Evolutionary conservation across 92 coral and sea anemone genomes (phyloP).

Genomic region (Hydrozoanthus gracilis): DNA sequence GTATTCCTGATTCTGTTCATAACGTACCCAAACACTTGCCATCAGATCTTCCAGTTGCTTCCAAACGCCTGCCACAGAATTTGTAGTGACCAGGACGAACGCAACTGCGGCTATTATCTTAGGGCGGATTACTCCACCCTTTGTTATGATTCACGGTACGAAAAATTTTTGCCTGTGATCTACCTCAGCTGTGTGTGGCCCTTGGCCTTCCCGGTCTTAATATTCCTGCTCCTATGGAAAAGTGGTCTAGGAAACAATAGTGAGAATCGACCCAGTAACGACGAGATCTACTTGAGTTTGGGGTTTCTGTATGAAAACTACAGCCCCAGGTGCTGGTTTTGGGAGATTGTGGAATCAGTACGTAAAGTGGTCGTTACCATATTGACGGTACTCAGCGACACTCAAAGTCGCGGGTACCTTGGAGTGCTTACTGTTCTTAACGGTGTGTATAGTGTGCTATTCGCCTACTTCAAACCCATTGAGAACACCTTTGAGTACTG

Average conservation of each 20-base stretch:
- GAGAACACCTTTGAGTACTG: constrained; percentile 71
- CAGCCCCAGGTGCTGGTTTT: constrained; percentile 60
- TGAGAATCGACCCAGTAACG: neutral
- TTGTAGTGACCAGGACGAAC: constrained; percentile 34
- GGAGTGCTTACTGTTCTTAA: constrained; percentile 56
- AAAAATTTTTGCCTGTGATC: constrained; percentile 40
- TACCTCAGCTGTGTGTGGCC: constrained; percentile 20
- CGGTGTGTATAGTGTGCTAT: constrained; percentile 63
- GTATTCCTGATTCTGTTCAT: constrained; percentile 58
- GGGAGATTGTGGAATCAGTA: constrained; percentile 67
- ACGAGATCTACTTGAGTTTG: constrained; percentile 42
- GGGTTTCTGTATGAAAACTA: constrained; percentile 72
- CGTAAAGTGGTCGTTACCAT: constrained; percentile 60
- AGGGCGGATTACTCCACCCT: constrained; percentile 63
- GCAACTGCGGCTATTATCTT: constrained; percentile 48
- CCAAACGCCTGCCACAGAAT: constrained; percentile 61
- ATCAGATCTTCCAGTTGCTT: constrained; percentile 54
- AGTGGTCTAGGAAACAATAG: neutral
- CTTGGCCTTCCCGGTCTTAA: constrained; percentile 52
- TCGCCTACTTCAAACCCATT: constrained; percentile 64
- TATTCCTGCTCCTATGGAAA: constrained; percentile 46
- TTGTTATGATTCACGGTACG: constrained; percentile 56
- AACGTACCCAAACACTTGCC: constrained; percentile 67
- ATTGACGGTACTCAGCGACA: constrained; percentile 51
- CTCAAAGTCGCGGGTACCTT: constrained; percentile 60